Base-by-base conservation (phyloP, 2,888 invertebrate genomes). In the Amphimallon solstitiale region DNA sequence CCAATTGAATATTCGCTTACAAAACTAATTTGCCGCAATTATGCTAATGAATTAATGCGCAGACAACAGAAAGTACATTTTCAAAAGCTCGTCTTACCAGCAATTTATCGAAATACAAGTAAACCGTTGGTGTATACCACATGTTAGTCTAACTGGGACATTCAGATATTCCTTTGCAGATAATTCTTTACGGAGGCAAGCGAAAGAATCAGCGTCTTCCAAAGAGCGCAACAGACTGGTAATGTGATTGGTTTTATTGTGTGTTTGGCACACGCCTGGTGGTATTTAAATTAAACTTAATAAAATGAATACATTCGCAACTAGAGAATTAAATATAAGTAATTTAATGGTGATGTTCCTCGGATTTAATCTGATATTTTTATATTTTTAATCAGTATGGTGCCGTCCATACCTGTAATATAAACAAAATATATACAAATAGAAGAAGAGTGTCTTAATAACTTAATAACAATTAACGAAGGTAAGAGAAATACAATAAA, bases 71-170 rank as follows among this genome's bases (percentile, higher is more conserved):
- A 29, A 29, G 29, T 29, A 3, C 5, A 35, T 35, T 35, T 51
- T 19, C 6, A 7, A n/a, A 35, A 51, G 35, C 17, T 10, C 35
- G 51, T 14, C 17, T 51, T 23, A 3, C 15, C 34, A 14, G 35
- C 14, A 34, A 35, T 51, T 51, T 51, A 51, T 35, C 34, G 17
- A 35, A 35, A 51, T 35, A 35, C 17, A 51, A 34, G 35, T 51
- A 51, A 51, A 51, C 51, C 35, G 51, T 35, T 51, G 35, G 35
- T 51, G 35, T 51, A 51, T 35, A 34, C 51, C 51, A 51, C 51
- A 51, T 51, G 51, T 35, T 51, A n/a, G 35, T 2, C 17, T 35
- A 51, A 51, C 35, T 51, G 23, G 51, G 37, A 37, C 51, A 51
- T 23, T 15, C 51, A 51, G 35, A 51, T 21, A 51, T 10, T 35